Evolutionary conservation across 2,797 vertebrate species (phyloP).

Genomic region (Hapalemur alaotrensis): DNA sequence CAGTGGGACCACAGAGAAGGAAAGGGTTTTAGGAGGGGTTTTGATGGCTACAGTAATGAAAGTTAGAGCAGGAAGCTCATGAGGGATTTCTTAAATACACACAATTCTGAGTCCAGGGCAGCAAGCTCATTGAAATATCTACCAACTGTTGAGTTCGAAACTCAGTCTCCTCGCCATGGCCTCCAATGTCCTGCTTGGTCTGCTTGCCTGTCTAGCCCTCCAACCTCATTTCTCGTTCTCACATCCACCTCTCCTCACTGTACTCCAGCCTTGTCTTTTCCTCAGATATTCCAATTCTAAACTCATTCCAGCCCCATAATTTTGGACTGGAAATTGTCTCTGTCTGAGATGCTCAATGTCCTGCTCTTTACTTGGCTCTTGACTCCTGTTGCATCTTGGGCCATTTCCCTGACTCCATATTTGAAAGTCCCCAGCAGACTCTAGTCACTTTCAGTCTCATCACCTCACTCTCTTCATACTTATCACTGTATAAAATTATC

Average conservation of each 20-base stretch:
- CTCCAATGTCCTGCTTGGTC: too few species aligned
- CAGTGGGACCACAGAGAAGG: neutral
- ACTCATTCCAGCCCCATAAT: neutral
- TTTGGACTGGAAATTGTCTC: neutral
- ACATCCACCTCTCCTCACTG: rapidly evolving
- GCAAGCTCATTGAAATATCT: neutral
- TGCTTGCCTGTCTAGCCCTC: too few species aligned
- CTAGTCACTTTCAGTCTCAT: neutral
- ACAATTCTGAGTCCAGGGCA: neutral
- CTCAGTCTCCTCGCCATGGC: neutral
- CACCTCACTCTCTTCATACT: neutral
- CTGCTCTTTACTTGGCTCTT: neutral
- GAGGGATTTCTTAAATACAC: neutral
- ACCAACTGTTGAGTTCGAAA: neutral
- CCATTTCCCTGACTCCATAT: neutral
- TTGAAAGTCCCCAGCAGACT: neutral
- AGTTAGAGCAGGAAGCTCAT: neutral
- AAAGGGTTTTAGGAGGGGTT: neutral
- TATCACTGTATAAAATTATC: neutral
- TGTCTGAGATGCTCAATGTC: neutral
- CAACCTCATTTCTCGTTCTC: rapidly evolving
- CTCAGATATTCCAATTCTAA: neutral
- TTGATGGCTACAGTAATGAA: neutral
- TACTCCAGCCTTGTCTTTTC: neutral
- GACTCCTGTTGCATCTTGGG: neutral